Base-by-base conservation (phyloP, 2,888 invertebrate species). In the Pseudococcus jackbeardsleyi region DNA sequence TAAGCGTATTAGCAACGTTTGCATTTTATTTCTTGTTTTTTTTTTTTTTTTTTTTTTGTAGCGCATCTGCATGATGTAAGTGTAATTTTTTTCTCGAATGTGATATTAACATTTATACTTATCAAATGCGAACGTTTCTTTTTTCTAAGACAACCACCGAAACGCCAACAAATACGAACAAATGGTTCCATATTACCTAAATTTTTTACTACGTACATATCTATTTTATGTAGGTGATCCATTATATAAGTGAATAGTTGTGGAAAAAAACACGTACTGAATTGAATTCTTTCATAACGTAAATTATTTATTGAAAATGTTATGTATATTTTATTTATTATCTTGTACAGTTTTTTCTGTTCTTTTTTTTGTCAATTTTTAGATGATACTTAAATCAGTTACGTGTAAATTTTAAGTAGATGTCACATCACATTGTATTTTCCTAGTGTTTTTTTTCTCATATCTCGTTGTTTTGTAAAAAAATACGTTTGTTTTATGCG, bases 21-120 rank as follows among this genome's bases (percentile, higher is more conserved):
- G 79, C 79, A 79, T 79, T 79, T 79, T 79, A 42, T 42, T 79
- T 72, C 33, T 72, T 33, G 22, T 72, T 72, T 33, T 72, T 22
- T 72, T 72, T 22, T 33, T 72, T 22, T 72, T 72, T 22, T 72
- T 72, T 72, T 22, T 72, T 72, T 22, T 79, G 22, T 79, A 79
- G 79, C 79, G 46, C 79, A 79, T 79, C 79, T 42, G 79, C 42
- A 79, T 42, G 79, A 42, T 79, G 79, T 39, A 79, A 15, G 33
- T 72, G 12, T 39, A 72, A 33, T 72, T 26, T 26, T 42, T 42
- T 11, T 46, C 33, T 79, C 79, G 15, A 42, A 79, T 79, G 79
- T 79, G 79, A 79, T 79, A 79, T 79, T 79, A 79, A 79, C 79
- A 79, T 79, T 79, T 79, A 79, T 79, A 79, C 15, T 72, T 72